A percentile compares a stretch with the other conserved stretches of the same genome.
phyloP scores from a whole-genome alignment of 2,113 vertebrate genomes.

The Tragelaphus buxtoni region DNA sequence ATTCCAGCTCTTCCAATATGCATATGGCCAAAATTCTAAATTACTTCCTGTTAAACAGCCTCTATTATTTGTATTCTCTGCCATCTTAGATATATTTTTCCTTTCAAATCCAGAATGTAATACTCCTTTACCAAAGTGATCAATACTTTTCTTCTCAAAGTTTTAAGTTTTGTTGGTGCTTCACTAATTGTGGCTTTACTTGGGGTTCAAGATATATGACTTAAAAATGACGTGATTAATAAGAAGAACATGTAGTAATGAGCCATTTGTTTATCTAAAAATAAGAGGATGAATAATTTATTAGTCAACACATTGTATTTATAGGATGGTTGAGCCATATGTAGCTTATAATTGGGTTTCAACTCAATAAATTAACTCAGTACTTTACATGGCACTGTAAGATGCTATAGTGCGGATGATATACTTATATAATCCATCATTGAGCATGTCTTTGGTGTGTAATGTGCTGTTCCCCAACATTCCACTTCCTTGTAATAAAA shows the following conservation, averaged over 20 bases:
- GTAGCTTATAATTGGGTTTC: conserved; percentile 60
- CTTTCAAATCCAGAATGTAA: neutral
- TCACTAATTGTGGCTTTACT: neutral
- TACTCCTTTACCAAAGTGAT: neutral
- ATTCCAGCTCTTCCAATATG: neutral
- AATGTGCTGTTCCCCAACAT: conserved; percentile 26
- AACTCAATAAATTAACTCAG: conserved; percentile 46
- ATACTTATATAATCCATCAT: conserved; percentile 16
- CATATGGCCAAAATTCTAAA: neutral
- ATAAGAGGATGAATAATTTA: conserved; percentile 68
- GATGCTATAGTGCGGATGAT: conserved; percentile 5
- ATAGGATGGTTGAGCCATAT: conserved; percentile 40
- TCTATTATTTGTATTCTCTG: neutral
- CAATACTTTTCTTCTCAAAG: neutral
- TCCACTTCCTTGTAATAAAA: conserved; percentile 38
- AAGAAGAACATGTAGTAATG: conserved; percentile 29
- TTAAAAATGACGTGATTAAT: conserved; percentile 42
- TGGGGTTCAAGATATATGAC: conserved; percentile 20
- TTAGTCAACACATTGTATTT: conserved; percentile 40
- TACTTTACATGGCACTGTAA: conserved; percentile 23
- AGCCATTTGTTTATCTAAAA: conserved; percentile 64
- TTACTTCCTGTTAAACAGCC: neutral
- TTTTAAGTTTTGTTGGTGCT: neutral
- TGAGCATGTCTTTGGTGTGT: neutral
- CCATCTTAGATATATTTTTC: neutral